A percentile compares a stretch with the other conserved stretches of the same genome.
These are phyloP conservation scores for Andrena fulva DNA, from an alignment of 2,888 invertebrate species.

Conservation along the genomic window DNA sequence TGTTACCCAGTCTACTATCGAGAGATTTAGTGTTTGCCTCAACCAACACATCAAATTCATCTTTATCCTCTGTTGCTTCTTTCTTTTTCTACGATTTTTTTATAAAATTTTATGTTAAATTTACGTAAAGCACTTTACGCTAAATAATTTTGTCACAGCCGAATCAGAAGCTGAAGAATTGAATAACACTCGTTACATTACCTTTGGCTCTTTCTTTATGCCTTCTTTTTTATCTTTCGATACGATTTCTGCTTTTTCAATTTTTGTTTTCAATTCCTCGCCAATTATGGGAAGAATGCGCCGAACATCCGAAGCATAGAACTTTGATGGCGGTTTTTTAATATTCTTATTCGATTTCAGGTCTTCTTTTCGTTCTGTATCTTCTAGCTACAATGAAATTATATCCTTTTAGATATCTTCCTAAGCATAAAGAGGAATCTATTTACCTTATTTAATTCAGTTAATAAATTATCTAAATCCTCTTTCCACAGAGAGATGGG, in stretches of 20 bases:
- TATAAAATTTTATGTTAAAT: conserved; percentile 1
- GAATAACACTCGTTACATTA: conserved; percentile 65
- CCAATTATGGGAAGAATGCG: conserved; percentile 90
- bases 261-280: conserved; percentile 91
- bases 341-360: conserved; percentile 70
- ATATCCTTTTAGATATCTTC: background rate
- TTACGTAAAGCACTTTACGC: background rate
- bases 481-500: conserved; percentile 93
- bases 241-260: conserved; percentile 88
- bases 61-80: conserved; percentile 85
- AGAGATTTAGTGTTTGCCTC: conserved; percentile 86
- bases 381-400: conserved; percentile 86
- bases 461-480: conserved; percentile 92
- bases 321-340: conserved; percentile 79
- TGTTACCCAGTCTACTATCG: conserved; percentile 85
- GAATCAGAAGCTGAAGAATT: background rate
- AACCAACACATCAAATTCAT: conserved; percentile 89
- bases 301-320: conserved; percentile 86
- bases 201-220: conserved; percentile 87
- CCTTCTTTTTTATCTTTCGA: conserved; percentile 86
- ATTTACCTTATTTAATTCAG: conserved; percentile 88
- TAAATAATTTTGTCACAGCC: background rate
- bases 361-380: conserved; percentile 90
- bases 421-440: background rate
- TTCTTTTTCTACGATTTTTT: conserved; percentile 75